phyloP scores from a whole-genome alignment of 2,888 invertebrate genomes.

The Silvanus unidentatus region DNA sequence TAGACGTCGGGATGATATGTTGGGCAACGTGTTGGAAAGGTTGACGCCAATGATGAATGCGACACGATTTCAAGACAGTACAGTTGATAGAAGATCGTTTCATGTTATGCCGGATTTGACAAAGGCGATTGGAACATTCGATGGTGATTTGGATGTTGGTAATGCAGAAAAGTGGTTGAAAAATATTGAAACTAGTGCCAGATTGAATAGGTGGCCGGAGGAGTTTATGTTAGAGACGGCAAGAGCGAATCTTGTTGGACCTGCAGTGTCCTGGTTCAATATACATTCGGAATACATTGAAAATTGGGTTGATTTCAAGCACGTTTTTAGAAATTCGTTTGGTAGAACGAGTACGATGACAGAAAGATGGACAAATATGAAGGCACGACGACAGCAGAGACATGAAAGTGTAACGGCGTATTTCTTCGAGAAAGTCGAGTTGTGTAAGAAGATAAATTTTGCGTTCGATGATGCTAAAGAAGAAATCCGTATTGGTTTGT shows the following conservation, averaged over 20 bases:
- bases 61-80: too few relatives aligned
- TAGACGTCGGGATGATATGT: neutral
- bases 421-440: neutral
- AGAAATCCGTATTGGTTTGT: neutral
- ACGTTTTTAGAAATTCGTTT: neutral
- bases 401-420: neutral
- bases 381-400: neutral
- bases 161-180: constrained; percentile 1
- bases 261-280: neutral
- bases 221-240: neutral
- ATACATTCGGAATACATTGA: neutral
- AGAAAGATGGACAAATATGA: neutral
- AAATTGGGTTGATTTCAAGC: neutral
- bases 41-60: too few relatives aligned
- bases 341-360: neutral
- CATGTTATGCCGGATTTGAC: neutral
- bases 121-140: neutral
- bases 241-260: neutral
- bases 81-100: too few relatives aligned
- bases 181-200: neutral
- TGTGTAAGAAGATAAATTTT: neutral
- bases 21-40: too few relatives aligned
- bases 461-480: neutral
- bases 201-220: constrained; percentile 3
- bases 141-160: neutral